A percentile compares a stretch with the other conserved stretches of the same genome.
Evolutionary conservation across 2,888 invertebrate genomes (phyloP).

Genomic region (Trichopria drosophilae): DNA sequence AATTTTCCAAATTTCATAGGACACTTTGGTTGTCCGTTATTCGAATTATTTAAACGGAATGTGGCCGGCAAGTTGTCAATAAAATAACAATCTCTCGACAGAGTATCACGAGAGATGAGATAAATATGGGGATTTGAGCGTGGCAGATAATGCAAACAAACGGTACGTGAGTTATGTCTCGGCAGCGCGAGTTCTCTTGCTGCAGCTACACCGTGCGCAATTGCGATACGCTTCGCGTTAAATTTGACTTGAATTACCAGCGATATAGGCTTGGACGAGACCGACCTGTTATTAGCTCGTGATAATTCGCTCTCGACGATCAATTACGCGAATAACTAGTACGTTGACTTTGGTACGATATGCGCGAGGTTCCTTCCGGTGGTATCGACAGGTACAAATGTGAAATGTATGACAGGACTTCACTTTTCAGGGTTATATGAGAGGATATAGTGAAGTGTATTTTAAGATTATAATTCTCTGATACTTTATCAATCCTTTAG

Average conservation of each 20-base stretch:
- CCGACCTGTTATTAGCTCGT: constrained; percentile 49
- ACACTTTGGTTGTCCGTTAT: no score
- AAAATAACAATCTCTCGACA: constrained; percentile 1
- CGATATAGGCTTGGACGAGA: constrained; percentile 32
- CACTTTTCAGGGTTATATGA: no score
- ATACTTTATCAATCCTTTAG: no score
- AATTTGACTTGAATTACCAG: constrained; percentile 53
- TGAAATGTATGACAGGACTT: no score
- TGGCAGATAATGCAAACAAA: constrained; percentile 48
- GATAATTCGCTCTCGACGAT: constrained; percentile 44
- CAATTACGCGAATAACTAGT: constrained; percentile 38
- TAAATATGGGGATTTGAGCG: constrained; percentile 55
- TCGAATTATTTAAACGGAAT: no score
- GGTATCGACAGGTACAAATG: constrained; percentile 17
- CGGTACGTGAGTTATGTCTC: constrained; percentile 53
- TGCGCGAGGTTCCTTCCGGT: no score
- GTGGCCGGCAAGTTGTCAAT: neutral
- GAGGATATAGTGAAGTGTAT: no score
- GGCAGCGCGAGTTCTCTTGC: constrained; percentile 40
- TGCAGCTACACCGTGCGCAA: constrained; percentile 41
- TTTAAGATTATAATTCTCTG: no score
- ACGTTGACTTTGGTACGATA: constrained; percentile 4
- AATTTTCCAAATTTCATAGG: no score
- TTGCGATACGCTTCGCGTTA: constrained; percentile 50
- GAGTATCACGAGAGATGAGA: constrained; percentile 46